Percentiles rank a stretch among this genome's conserved stretches.
These are phyloP conservation scores for Saguinus imperator DNA, from an alignment of 2,113 vertebrate genomes.

Conservation along the genomic window DNA sequence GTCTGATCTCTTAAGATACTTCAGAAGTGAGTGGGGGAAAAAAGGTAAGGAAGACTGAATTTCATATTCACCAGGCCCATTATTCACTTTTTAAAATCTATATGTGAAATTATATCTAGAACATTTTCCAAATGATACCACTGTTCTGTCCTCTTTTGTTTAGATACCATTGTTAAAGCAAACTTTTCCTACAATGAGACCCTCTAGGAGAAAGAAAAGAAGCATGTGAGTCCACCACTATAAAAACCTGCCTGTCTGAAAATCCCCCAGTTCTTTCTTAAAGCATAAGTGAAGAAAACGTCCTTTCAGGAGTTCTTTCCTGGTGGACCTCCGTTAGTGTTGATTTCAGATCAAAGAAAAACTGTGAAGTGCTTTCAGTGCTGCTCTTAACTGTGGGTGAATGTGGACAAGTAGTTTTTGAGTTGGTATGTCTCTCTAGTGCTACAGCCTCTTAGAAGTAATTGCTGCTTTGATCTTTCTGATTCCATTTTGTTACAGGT, in stretches of 20 bases:
- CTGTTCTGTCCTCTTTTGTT: neutral
- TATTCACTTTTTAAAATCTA: neutral
- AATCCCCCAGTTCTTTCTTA: neutral
- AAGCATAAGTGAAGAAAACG: neutral
- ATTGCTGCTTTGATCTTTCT: conserved; percentile 59
- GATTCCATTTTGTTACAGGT: conserved; percentile 1
- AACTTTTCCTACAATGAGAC: neutral
- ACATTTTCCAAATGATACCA: neutral
- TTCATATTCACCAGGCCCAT: neutral
- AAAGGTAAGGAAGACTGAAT: neutral
- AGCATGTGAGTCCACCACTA: neutral
- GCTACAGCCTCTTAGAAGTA: conserved; percentile 17
- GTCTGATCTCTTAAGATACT: neutral
- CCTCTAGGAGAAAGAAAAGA: neutral
- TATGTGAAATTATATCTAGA: neutral
- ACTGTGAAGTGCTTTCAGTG: conserved; percentile 16
- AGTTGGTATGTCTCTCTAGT: neutral
- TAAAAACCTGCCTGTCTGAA: neutral
- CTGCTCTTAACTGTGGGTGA: conserved; percentile 26
- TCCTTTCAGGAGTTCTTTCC: conserved; percentile 38
- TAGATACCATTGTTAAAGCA: conserved; percentile 7
- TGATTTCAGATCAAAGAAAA: conserved; percentile 55
- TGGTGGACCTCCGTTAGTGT: neutral
- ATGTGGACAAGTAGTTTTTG: conserved; percentile 37
- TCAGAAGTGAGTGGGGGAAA: neutral